Percentiles rank a stretch among this genome's conserved stretches.
phyloP scores from a whole-genome alignment of 2,888 invertebrate genomes.

The Rosalia funebris region DNA sequence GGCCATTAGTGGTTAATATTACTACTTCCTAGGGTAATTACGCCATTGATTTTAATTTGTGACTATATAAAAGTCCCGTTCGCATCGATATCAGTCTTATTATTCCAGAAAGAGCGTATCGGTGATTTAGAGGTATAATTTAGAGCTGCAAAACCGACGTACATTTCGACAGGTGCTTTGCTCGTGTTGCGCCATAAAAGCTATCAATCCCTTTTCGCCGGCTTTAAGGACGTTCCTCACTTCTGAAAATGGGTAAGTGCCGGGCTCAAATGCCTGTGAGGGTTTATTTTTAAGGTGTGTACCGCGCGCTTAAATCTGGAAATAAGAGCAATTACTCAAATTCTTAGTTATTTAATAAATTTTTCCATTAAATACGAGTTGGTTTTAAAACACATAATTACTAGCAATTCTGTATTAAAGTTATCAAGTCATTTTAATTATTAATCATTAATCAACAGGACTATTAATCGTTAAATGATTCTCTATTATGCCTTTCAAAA shows the following conservation, averaged over 20 bases:
- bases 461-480: no score
- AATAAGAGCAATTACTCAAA: no score
- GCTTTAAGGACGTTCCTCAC: conserved; percentile 15
- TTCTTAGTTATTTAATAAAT: no score
- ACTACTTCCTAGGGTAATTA: not conserved
- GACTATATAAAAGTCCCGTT: conserved; percentile 31
- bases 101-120: conserved; percentile 26
- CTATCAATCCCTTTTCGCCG: conserved; percentile 25
- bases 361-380: no score
- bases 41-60: conserved; percentile 25
- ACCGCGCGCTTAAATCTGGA: no score
- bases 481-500: no score
- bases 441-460: no score
- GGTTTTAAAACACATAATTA: no score
- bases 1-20: no score
- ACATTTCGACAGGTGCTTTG: conserved; percentile 31
- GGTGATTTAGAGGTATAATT: conserved; percentile 32
- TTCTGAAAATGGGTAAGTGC: conserved; percentile 29
- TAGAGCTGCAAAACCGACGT: conserved; percentile 24
- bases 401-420: no score
- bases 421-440: no score
- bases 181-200: conserved; percentile 26
- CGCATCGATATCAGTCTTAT: conserved; percentile 27
- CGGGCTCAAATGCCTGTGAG: conserved; percentile 11
- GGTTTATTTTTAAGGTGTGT: no score